Conservation (phyloP, 1,140 invertebrate species). For the Oreohelix idahoensis region DNA sequence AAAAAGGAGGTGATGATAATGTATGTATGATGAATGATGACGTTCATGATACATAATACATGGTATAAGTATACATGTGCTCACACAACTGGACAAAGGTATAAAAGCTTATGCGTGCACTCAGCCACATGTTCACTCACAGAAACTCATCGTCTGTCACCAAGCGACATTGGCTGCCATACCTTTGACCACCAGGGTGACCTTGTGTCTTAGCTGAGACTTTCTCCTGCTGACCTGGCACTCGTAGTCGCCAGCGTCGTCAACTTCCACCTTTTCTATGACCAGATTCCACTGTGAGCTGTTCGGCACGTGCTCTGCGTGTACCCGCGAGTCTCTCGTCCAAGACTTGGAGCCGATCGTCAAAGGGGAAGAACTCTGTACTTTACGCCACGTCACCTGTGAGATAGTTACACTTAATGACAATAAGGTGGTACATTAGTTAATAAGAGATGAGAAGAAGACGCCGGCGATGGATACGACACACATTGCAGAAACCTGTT, state of each 20-base stretch:
- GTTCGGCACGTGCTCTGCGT: conserved; percentile 53
- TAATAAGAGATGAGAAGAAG: too few relatives aligned
- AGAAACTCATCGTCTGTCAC: not conserved
- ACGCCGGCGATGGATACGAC: too few relatives aligned
- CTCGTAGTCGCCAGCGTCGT: conserved; percentile 46
- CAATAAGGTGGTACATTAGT: too few relatives aligned
- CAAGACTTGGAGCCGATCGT: conserved; percentile 47
- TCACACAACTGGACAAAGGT: not conserved
- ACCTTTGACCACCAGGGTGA: conserved; percentile 48
- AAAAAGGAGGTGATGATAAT: too few relatives aligned
- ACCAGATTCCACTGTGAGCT: conserved; percentile 53
- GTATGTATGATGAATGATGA: too few relatives aligned
- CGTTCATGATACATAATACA: too few relatives aligned
- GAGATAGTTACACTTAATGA: not conserved
- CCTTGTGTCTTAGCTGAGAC: conserved; percentile 33
- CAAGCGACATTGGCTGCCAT: not conserved
- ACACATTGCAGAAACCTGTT: too few relatives aligned
- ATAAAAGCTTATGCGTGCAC: not conserved
- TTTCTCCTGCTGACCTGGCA: conserved; percentile 47
- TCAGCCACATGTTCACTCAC: not conserved
- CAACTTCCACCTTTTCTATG: conserved; percentile 39
- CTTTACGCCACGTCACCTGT: conserved; percentile 51
- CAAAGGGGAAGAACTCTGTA: conserved; percentile 43
- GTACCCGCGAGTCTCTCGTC: conserved; percentile 46
- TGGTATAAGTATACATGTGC: too few relatives aligned